Evolutionary conservation across 30 jellyfish, hydroid and myxozoan genomes (phyloP).

Genomic region (Aurelia sp.): DNA sequence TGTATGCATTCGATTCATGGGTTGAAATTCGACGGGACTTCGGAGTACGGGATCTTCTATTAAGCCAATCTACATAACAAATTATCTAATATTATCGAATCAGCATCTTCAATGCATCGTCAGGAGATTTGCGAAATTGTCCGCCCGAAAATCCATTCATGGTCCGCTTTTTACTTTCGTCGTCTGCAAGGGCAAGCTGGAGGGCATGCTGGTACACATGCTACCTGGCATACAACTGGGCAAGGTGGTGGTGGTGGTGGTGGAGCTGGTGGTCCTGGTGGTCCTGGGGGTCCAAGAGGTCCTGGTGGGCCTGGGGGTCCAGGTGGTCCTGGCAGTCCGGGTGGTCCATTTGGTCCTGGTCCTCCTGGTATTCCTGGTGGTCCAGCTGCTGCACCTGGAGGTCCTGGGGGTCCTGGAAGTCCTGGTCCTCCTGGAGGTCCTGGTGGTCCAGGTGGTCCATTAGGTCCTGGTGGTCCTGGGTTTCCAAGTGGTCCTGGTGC

Average conservation of each 20-base stretch:
- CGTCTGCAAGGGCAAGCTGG: slow-evolving; percentile 82
- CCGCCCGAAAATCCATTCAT: too few species aligned
- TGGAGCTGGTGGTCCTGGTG: slow-evolving; percentile 98
- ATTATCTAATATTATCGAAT: too few species aligned
- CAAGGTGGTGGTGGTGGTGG: slow-evolving; percentile 99
- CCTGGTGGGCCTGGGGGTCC: slow-evolving; percentile 99
- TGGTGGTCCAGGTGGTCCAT: slow-evolving; percentile 99
- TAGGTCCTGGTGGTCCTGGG: slow-evolving; percentile 99
- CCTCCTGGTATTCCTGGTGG: slow-evolving; percentile 93
- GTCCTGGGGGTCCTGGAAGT: slow-evolving; percentile 87
- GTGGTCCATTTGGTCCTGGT: slow-evolving; percentile 95
- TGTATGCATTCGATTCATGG: too few species aligned
- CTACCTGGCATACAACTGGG: slow-evolving; percentile 81
- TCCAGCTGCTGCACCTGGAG: slow-evolving; percentile 96
- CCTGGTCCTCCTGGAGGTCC: slow-evolving; percentile 98
- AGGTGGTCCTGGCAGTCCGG: slow-evolving; percentile 94
- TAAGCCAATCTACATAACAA: too few species aligned
- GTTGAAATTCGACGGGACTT: too few species aligned
- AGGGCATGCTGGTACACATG: slow-evolving; percentile 83
- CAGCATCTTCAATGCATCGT: neutral
- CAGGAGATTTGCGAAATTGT: neutral
- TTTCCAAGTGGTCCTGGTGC: slow-evolving; percentile 99
- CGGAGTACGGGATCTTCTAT: too few species aligned
- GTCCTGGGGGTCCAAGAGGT: slow-evolving; percentile 99
- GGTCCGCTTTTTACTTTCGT: slow-evolving; percentile 28